Evolutionary conservation across 2,113 vertebrate species (phyloP), one percentile per base, ranked within the genome.

Genomic region (Chaetorhynchus papuensis): DNA sequence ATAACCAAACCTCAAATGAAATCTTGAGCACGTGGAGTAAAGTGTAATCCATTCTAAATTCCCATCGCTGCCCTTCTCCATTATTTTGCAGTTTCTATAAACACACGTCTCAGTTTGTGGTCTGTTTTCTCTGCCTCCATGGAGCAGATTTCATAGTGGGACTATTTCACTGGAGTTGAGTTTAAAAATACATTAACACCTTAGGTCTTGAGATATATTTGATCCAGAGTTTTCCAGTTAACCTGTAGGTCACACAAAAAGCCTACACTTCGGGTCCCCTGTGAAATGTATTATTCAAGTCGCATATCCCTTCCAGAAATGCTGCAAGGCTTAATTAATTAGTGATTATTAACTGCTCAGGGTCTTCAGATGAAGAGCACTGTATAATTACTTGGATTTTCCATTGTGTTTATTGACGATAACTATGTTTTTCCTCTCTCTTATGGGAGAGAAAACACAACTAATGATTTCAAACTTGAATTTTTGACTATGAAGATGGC

Each of bases 271-370:
- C 76, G 13, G 8, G 2, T 59, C 7, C 27, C 15, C 11, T 31
- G 35, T 80, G 53, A 85, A 93, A 90, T n/a, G 7, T 11, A 27
- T 72, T 35, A 79, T 77, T 91, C 23, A 72, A 57, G 20, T 47
- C 84, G 28, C 21, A 44, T 68, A 80, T 72, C 28, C n/a, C 17
- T 87, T 69, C 79, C 50, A 85, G 74, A 76, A 92, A 87, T 83
- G 70, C 50, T 91, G 28, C 45, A 76, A 91, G 60, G 9, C 39
- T 89, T 94, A 90, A 86, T 93, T 95, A 90, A 79, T 93, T 76
- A 88, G 70, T 77, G 57, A 72, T 85, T 87, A 92, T 87, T 85
- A 94, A 76, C 39, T 65, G 10, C 24, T 72, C 57, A 60, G 37
- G 23, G 37, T 84, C 63, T 85, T 93, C 50, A 76, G 50, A 72